These are phyloP conservation scores for Ardeotis arabs DNA, from an alignment of 2,113 vertebrate species.

Conservation along the genomic window DNA sequence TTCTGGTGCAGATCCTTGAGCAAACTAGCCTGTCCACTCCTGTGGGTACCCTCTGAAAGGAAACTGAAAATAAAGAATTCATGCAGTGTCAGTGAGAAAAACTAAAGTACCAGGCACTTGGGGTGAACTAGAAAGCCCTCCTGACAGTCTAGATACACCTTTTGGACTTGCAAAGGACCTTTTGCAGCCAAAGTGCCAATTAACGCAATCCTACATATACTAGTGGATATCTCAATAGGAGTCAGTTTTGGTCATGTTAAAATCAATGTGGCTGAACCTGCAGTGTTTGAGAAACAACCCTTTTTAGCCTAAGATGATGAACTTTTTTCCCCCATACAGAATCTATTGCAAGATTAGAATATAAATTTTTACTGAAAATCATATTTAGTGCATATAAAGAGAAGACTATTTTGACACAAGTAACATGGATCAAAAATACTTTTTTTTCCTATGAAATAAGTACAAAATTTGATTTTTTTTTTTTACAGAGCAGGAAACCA, in stretches of 20 bases:
- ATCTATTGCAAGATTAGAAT: neutral
- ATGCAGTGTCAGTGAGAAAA: neutral
- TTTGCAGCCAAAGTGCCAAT: neutral
- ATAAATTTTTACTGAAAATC: neutral
- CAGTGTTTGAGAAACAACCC: neutral
- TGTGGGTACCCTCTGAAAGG: neutral
- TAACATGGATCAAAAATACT: neutral
- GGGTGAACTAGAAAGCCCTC: neutral
- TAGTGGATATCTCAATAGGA: neutral
- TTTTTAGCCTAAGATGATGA: neutral
- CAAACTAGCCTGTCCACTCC: neutral
- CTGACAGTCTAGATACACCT: neutral
- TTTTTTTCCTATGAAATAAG: neutral
- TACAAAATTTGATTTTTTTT: neutral
- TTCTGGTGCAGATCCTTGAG: neutral
- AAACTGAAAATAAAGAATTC: neutral
- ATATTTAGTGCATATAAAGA: neutral
- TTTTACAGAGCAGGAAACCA: neutral
- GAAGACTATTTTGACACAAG: neutral
- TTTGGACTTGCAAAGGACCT: neutral
- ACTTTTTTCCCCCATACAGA: neutral
- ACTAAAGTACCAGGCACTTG: neutral
- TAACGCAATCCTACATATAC: neutral
- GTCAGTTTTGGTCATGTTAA: neutral
- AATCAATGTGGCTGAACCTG: neutral